A percentile compares a stretch with the other conserved stretches of the same genome.
phyloP scores from a whole-genome alignment of 37 sponge, comb jelly and placozoan genomes.

The Oscarella lobularis region DNA sequence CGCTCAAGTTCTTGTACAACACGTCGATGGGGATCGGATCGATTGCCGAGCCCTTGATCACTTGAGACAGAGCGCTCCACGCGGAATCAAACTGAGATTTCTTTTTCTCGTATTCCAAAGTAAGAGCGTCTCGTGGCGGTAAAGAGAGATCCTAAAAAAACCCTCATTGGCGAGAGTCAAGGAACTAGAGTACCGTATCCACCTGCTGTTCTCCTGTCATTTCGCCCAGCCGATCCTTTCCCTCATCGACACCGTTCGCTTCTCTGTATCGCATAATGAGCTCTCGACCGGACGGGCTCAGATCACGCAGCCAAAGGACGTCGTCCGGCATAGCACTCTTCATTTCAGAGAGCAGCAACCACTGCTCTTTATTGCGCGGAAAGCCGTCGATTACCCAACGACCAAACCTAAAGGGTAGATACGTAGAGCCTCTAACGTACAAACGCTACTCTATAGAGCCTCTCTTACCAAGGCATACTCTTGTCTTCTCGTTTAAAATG shows the following conservation, averaged over 20 bases:
- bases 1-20: too few relatives aligned
- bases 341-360: constrained; percentile 75
- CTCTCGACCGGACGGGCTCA: too few relatives aligned
- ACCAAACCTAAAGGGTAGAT: constrained; percentile 41
- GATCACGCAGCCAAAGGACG: constrained; percentile 63
- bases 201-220: too few relatives aligned
- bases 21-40: too few relatives aligned
- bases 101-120: constrained; percentile 41
- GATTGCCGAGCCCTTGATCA: constrained; percentile 65
- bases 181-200: too few relatives aligned
- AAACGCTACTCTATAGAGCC: not conserved
- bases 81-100: constrained; percentile 26
- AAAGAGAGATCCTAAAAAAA: too few relatives aligned
- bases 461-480: too few relatives aligned
- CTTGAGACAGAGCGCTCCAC: constrained; percentile 37
- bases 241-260: too few relatives aligned
- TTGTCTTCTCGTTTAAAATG: constrained; percentile 37
- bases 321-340: constrained; percentile 63
- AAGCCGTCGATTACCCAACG: constrained; percentile 97
- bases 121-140: too few relatives aligned
- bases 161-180: too few relatives aligned
- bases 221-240: too few relatives aligned
- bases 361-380: constrained; percentile 79
- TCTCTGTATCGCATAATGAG: too few relatives aligned
- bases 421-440: not conserved